A percentile compares a stretch with the other conserved stretches of the same genome.
Conservation (phyloP, 2,888 invertebrate genomes). For the Dinocampus coccinellae region DNA sequence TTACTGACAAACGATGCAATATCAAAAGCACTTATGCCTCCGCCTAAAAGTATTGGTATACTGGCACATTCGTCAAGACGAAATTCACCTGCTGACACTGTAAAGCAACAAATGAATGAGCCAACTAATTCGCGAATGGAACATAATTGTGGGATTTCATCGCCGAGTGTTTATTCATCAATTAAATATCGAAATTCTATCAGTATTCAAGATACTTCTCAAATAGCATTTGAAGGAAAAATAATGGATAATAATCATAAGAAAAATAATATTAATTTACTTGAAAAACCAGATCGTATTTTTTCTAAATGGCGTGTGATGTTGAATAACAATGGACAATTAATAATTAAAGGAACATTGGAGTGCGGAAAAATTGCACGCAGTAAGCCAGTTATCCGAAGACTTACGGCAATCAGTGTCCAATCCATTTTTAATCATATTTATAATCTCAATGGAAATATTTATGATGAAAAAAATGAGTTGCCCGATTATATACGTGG, state of each 20-base stretch:
- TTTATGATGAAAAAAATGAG: constrained; percentile 55
- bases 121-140: background rate
- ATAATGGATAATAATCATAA: background rate
- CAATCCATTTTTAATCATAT: constrained; percentile 55
- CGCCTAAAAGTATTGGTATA: constrained; percentile 44
- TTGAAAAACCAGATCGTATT: constrained; percentile 34
- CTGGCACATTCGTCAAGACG: constrained; percentile 21
- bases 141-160: constrained; percentile 19
- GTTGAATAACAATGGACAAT: constrained; percentile 51
- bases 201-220: constrained; percentile 1
- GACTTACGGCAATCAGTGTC: constrained; percentile 50
- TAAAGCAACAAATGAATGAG: background rate
- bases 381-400: constrained; percentile 59
- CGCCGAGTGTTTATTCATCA: constrained; percentile 28
- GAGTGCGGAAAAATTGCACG: constrained; percentile 54
- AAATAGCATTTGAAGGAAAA: constrained; percentile 20
- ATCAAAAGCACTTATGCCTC: constrained; percentile 53
- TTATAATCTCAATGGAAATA: constrained; percentile 56
- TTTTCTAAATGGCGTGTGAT: constrained; percentile 58
- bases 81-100: constrained; percentile 8
- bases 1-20: constrained; percentile 33
- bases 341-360: constrained; percentile 59
- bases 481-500: constrained; percentile 60
- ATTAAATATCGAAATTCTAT: constrained; percentile 19
- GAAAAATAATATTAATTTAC: background rate